A percentile compares a stretch with the other conserved stretches of the same genome.
Conservation (phyloP, 2,113 vertebrate species). For the Micromys minutus region DNA sequence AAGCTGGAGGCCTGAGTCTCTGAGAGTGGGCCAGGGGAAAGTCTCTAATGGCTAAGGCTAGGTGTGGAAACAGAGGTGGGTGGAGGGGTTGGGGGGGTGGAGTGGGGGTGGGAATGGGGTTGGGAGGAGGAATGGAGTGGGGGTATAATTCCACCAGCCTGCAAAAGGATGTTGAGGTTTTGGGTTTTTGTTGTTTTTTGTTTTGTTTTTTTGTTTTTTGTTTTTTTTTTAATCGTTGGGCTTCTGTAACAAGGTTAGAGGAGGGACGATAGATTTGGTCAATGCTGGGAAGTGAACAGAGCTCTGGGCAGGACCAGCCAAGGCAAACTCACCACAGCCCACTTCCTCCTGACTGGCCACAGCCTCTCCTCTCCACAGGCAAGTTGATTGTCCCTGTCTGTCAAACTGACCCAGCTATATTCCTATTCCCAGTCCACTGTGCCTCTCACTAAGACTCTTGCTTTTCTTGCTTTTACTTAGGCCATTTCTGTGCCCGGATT, state of each 20-base stretch:
- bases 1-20: neutral
- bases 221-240: constrained; percentile 29
- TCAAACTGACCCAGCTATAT: neutral
- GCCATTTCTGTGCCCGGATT: neutral
- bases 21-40: no score
- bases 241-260: neutral
- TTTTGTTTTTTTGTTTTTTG: no score
- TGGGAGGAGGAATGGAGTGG: no score
- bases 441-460: neutral
- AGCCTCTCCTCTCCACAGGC: neutral
- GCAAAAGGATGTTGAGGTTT: constrained; percentile 49
- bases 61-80: no score
- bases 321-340: neutral
- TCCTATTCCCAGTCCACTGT: no score
- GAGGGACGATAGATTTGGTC: neutral
- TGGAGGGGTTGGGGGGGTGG: no score
- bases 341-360: neutral
- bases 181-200: no score
- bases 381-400: neutral
- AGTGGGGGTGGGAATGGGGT: neutral
- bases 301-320: neutral
- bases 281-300: neutral
- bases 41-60: neutral
- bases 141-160: neutral
- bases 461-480: neutral